phyloP scores from a whole-genome alignment of 2,113 vertebrate genomes.

The Apus apus region DNA sequence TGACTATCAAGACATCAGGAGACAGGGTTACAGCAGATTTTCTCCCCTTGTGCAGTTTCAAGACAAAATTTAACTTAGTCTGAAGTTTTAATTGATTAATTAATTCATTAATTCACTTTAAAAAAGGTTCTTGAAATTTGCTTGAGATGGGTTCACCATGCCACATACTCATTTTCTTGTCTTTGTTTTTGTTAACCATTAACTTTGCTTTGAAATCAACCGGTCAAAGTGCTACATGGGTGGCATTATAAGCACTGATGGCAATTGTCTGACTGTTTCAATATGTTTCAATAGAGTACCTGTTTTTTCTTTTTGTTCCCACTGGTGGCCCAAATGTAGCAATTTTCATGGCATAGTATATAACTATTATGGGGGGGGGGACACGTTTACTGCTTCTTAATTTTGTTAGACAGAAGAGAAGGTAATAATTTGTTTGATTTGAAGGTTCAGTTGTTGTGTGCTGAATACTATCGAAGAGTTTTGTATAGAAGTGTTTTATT shows the following conservation, averaged over 20 bases:
- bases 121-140: neutral
- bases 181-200: neutral
- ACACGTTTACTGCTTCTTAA: accelerated
- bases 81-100: neutral
- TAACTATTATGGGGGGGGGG: accelerated
- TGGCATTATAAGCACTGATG: neutral
- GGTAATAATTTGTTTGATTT: neutral
- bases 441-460: neutral
- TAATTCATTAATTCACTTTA: neutral
- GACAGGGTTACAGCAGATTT: neutral
- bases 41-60: neutral
- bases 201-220: neutral
- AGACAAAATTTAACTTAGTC: neutral
- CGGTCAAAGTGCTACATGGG: neutral
- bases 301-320: neutral
- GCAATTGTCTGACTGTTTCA: neutral
- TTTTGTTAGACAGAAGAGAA: neutral
- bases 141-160: neutral
- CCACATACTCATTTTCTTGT: neutral
- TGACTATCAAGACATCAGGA: neutral
- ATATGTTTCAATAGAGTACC: accelerated
- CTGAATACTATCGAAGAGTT: neutral
- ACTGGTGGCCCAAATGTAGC: neutral
- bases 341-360: neutral
- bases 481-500: neutral